Conservation (phyloP, 2,888 invertebrate species). For the Anagyrus pseudococci region DNA sequence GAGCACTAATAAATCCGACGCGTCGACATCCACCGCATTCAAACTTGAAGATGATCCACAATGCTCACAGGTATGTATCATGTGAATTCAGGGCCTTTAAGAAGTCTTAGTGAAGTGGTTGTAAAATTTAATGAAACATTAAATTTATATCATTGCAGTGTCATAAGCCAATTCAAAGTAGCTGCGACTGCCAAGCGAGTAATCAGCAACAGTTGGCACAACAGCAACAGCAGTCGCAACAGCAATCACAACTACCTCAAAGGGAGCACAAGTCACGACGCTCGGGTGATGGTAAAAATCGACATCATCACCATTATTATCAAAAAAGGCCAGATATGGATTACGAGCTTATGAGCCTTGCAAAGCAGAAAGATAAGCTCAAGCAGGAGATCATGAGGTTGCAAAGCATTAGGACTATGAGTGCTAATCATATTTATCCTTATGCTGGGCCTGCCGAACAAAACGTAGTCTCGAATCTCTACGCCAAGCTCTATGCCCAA, state of each 20-base stretch:
- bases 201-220: not conserved
- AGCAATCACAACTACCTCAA: too few species aligned
- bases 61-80: constrained; percentile 24
- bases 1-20: not conserved
- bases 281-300: constrained; percentile 28
- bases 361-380: constrained; percentile 48
- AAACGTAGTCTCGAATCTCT: constrained; percentile 44
- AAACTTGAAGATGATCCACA: constrained; percentile 3
- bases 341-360: constrained; percentile 43
- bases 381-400: constrained; percentile 50
- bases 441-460: constrained; percentile 36
- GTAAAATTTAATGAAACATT: constrained; percentile 1
- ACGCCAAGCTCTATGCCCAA: constrained; percentile 61
- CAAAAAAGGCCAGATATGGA: constrained; percentile 46
- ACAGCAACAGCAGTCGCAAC: constrained; percentile 12
- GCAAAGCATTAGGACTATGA: constrained; percentile 41
- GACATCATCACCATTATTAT: constrained; percentile 27
- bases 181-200: constrained; percentile 19
- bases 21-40: not conserved
- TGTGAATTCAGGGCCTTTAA: too few species aligned
- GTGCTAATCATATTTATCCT: constrained; percentile 26
- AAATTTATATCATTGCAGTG: constrained; percentile 14
- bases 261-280: constrained; percentile 6
- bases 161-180: constrained; percentile 26
- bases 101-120: too few species aligned